phyloP scores from a whole-genome alignment of 2,797 vertebrate species.

The Eulemur albifrons region DNA sequence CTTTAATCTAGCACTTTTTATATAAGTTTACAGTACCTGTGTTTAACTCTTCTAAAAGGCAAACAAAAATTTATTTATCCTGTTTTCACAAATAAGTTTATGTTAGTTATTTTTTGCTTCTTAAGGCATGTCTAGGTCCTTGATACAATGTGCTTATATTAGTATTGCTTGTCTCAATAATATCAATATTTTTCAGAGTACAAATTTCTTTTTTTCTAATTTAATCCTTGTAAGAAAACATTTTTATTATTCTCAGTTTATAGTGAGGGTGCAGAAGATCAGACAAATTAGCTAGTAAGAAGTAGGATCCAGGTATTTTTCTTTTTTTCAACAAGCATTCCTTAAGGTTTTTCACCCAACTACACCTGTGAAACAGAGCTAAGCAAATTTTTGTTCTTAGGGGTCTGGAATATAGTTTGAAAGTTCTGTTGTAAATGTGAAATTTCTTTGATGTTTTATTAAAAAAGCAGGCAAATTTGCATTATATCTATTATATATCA shows the following conservation, averaged over 20 bases:
- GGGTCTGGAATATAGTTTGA: background rate
- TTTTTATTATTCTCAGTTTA: background rate
- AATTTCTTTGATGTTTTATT: background rate
- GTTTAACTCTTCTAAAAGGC: constrained; percentile 2
- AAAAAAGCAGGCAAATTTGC: background rate
- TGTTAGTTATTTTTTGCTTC: background rate
- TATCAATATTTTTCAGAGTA: background rate
- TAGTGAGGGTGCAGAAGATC: background rate
- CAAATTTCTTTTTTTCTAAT: background rate
- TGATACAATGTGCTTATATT: background rate
- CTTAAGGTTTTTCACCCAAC: background rate
- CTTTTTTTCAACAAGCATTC: background rate
- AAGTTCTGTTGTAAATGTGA: background rate
- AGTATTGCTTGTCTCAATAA: background rate
- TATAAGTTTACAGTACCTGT: background rate
- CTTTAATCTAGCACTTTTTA: background rate
- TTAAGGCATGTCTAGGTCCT: background rate
- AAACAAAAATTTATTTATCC: background rate
- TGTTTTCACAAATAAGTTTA: background rate
- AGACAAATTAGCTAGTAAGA: background rate
- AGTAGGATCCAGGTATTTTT: background rate
- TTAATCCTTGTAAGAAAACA: background rate
- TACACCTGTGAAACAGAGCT: background rate
- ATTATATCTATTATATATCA: background rate
- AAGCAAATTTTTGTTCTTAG: background rate